Evolutionary conservation across 1,140 invertebrate genomes (phyloP).

Genomic region (Oryzaephilus surinamensis): DNA sequence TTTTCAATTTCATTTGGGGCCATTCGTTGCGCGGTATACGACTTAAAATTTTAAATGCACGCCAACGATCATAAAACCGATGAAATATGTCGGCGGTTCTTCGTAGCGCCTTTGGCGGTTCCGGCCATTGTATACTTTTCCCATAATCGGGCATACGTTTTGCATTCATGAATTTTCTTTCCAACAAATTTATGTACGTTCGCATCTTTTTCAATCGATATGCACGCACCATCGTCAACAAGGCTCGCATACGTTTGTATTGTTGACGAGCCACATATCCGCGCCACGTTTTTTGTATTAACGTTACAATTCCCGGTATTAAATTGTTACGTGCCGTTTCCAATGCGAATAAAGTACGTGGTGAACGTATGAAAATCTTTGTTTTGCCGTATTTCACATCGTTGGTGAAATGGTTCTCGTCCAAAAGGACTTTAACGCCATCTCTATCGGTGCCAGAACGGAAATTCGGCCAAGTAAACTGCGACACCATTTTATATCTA

Average conservation of each 20-base stretch:
- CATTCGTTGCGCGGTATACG: constrained; percentile 73
- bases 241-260: constrained; percentile 78
- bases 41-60: constrained; percentile 75
- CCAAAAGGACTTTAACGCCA: constrained; percentile 71
- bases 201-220: constrained; percentile 80
- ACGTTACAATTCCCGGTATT: constrained; percentile 80
- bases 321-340: constrained; percentile 72
- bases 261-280: constrained; percentile 62
- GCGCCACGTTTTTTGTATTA: constrained; percentile 90
- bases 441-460: constrained; percentile 63
- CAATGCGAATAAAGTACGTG: constrained; percentile 77
- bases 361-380: constrained; percentile 88
- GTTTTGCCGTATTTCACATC: constrained; percentile 92
- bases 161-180: constrained; percentile 47
- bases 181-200: constrained; percentile 62
- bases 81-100: constrained; percentile 47
- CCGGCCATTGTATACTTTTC: constrained; percentile 71
- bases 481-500: constrained; percentile 91
- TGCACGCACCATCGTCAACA: constrained; percentile 66
- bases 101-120: constrained; percentile 55
- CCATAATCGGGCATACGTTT: constrained; percentile 61
- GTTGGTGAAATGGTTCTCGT: constrained; percentile 62
- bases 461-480: constrained; percentile 92
- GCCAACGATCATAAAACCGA: constrained; percentile 67
- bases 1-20: constrained; percentile 72